Base-by-base conservation (phyloP, 2,888 invertebrate genomes). In the Hypomecis atomaria region DNA sequence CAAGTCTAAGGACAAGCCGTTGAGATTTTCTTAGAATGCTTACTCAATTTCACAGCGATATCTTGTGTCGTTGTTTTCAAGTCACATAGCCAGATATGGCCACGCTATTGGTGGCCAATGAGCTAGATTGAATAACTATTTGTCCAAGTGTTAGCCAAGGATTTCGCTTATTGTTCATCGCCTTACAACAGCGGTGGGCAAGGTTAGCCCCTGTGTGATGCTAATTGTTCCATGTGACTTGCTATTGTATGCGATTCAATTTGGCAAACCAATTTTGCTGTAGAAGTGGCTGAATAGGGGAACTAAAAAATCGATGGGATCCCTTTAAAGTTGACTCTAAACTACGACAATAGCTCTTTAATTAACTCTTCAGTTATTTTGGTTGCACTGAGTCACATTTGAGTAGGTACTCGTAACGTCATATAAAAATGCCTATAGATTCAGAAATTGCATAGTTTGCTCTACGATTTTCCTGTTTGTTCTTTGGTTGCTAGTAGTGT, bases 141-240 rank as follows among this genome's bases (percentile, higher is more conserved):
- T 88, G 79, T 73, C 76, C 88, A 89, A 88, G 84, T 89, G 89
- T 78, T 69, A 69, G 59, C 80, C 85, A 87, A 88, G 87, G 86
- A 84, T 84, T 77, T 71, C 70, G 69, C 67, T 69, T 71, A 75
- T 74, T 74, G 73, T 76, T 74, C 71, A 66, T 65, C 59, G 70
- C 45, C 42, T 66, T 64, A 65, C 59, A 66, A 71, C 72, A 68
- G 65, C 60, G n/a, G 34, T 50, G 45, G 55, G 42, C 72, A 73
- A 75, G 71, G 72, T 73, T 73, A 72, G 53, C 65, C 72, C 65
- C 66, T 66, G 62, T 52, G 66, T 55, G 64, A 59, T 59, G 65
- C 63, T 66, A 67, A 73, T 72, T 73, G 59, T 72, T 70, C 55
- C 47, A 65, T 69, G 58, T 59, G 69, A 66, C 67, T 64, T 52